Evolutionary conservation across 1,140 invertebrate genomes (phyloP), one percentile per base, ranked within the genome.

Genomic region (Bradynema listronoti): DNA sequence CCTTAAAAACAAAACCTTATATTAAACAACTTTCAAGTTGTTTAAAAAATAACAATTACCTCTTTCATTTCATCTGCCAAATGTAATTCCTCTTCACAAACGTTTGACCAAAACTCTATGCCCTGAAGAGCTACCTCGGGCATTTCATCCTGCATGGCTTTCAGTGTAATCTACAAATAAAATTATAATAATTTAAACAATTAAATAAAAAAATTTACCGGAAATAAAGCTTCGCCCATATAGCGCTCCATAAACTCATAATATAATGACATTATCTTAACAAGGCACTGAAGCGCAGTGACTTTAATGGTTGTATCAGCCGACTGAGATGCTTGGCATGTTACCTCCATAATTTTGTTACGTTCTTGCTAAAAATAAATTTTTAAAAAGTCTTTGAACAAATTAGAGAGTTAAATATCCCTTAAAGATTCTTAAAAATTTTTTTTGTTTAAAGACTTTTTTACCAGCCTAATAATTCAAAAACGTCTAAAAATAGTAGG

Each of bases 101-200:
- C 93, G 77, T 94, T 97, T 0, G 93, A 98, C 95, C 95, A 99
- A 81, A 99, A 99, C 80, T 99, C 95, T 80, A 99, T 98, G 65
- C 95, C 95, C 82, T 99, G 95, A 39, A 99, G 82, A 27, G 91
- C 87, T 43, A 99, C 87, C 68, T 96, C 91, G 82, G 97, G 91
- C 57, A 87, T 86, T 42, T 25, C 24, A 36, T 88, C 90, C 80
- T 93, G 94, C 90, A 99, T 99, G 14, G 94, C 93, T 80, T 95
- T 90, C 78, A 98, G 82, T 14, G 95, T 96, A 61, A 99, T 98
- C 85, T 87, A 58, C 7, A 1, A 64, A 32, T 43, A 46, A 1
- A 19, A 25, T 16, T 1, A 27, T 45, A 19, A 53, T 47, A 53
- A 47, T 27, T 4, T 55, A 19, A 0, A 25, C 6, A n/a, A n/a